phyloP scores from a whole-genome alignment of 2,113 vertebrate species.

The Silurus glanis region DNA sequence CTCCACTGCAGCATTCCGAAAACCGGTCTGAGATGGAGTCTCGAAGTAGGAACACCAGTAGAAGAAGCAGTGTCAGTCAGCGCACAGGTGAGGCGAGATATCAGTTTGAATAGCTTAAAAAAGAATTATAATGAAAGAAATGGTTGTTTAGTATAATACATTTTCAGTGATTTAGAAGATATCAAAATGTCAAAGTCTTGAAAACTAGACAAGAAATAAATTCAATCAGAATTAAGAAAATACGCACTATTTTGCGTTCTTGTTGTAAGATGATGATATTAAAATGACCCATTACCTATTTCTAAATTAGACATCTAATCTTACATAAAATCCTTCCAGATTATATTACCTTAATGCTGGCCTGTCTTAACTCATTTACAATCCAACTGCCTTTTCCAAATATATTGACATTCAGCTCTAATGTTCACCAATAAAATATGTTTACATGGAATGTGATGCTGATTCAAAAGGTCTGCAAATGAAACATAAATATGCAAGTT shows the following conservation, averaged over 20 bases:
- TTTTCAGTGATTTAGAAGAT: too few relatives aligned
- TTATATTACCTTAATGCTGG: not conserved
- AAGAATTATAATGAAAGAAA: not conserved
- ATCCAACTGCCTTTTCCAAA: not conserved
- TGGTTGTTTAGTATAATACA: not conserved
- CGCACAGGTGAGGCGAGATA: conserved; percentile 62
- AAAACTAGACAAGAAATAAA: too few relatives aligned
- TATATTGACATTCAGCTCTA: not conserved
- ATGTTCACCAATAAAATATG: not conserved
- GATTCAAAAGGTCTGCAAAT: not conserved
- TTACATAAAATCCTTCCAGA: not conserved
- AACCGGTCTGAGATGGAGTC: conserved; percentile 67
- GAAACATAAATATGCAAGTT: not conserved
- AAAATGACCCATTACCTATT: not conserved
- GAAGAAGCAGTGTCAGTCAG: conserved; percentile 61
- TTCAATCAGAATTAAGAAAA: too few relatives aligned
- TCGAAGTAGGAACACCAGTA: conserved; percentile 59
- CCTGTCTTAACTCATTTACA: not conserved
- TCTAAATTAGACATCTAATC: not conserved
- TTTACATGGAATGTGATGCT: not conserved
- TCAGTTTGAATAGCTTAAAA: not conserved
- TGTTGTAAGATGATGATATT: not conserved
- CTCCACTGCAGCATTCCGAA: conserved; percentile 53
- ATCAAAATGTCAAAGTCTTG: too few relatives aligned
- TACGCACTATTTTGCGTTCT: not conserved